Percentiles rank a stretch among this genome's conserved stretches.
Evolutionary conservation across 2,797 vertebrate genomes (phyloP).

Genomic region (Syndactyla subalaris): DNA sequence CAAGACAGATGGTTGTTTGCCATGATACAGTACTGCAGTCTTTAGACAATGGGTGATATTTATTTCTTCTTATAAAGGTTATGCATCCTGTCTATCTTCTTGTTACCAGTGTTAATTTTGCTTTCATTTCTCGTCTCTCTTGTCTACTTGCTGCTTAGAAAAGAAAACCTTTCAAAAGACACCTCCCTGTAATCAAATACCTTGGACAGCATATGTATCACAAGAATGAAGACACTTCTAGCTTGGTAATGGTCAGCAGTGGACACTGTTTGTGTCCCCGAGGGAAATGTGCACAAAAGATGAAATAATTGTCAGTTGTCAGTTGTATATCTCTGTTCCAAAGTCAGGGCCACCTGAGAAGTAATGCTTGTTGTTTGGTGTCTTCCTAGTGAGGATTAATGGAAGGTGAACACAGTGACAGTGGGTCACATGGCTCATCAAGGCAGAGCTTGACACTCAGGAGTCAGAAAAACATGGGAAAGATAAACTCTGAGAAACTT

Average conservation of each 20-base stretch:
- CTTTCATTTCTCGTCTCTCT: background rate
- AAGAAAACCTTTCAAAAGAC: background rate
- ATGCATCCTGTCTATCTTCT: background rate
- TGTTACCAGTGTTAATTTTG: background rate
- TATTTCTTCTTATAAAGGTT: background rate
- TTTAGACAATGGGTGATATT: background rate
- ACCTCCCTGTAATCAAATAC: background rate
- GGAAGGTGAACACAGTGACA: background rate
- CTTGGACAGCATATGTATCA: background rate
- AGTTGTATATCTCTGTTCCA: background rate
- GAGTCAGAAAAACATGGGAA: background rate
- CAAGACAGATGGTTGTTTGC: background rate
- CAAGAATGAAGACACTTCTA: background rate
- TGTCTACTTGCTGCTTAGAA: background rate
- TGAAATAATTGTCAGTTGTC: background rate
- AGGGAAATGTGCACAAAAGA: background rate
- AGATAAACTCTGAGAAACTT: background rate
- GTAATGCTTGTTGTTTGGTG: background rate
- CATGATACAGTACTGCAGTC: background rate
- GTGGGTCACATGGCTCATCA: background rate
- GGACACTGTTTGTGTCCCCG: background rate
- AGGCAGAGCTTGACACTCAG: background rate
- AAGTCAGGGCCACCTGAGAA: background rate
- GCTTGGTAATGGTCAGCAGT: background rate
- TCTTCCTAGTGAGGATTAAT: background rate